Evolutionary conservation across 2,888 invertebrate species (phyloP), one percentile per base, ranked within the genome.

Genomic region (Drosophila mimetica): DNA sequence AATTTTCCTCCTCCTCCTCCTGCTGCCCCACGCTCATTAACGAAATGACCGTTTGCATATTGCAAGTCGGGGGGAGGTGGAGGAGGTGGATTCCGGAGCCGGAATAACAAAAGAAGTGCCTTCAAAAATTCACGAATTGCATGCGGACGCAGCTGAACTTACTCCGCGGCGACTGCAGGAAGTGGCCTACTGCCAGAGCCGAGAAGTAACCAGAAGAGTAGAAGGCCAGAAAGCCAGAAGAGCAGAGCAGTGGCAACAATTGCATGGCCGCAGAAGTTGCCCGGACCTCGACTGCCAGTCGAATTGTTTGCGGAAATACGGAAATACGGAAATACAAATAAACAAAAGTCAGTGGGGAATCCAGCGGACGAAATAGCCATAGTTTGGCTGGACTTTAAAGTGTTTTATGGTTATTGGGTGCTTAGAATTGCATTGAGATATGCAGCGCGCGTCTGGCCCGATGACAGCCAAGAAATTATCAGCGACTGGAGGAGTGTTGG

Each of bases 11-110:
- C 39, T 20, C 6, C 44, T 20, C n/a, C n/a, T 20, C 52, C 75
- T 50, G 57, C 65, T 74, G 67, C 76, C 67, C 69, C 65, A 74
- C 77, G 77, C 89, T 90, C 89, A 90, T 90, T 90, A 90, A 79
- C 79, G 77, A 90, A 90, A 89, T 89, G 88, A 86, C 89, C 89
- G 77, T 80, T 84, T 88, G 81, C 85, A 85, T 81, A 87, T 82
- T 86, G 79, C 77, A 77, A 74, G 55, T 54, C 55, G 67, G 34
- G 46, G 41, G 37, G 37, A n/a, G 44, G 67, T 16, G 28, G 16
- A 46, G 30, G 28, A 9, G 48, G 61, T 41, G 37, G 41, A 25
- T 44, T 69, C 50, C 46, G 34, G 47, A 32, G 53, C 32, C 47
- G 66, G 67, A 65, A 75, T 67, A 65, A 63, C 67, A 55, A 69